Evolutionary conservation across 2,888 invertebrate genomes (phyloP).

Genomic region (Drosophila cognata): DNA sequence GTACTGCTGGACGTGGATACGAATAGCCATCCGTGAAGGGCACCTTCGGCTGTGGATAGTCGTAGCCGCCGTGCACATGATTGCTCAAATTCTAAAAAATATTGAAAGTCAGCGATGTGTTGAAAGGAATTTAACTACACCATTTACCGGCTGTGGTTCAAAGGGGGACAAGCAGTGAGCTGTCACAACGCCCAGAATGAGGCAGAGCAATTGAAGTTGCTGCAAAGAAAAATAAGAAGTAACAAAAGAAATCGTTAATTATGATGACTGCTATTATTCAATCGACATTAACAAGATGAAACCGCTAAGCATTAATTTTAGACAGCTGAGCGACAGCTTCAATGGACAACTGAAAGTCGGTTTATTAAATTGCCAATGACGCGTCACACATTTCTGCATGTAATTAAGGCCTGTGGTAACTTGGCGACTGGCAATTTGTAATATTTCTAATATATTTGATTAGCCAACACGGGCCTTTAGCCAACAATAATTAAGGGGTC

Average conservation of each 20-base stretch:
- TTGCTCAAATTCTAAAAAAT: slow-evolving; percentile 37
- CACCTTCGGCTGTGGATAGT: slow-evolving; percentile 69
- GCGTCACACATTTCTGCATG: slow-evolving; percentile 48
- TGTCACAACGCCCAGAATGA: slow-evolving; percentile 60
- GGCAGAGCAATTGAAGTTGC: slow-evolving; percentile 62
- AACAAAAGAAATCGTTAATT: slow-evolving; percentile 15
- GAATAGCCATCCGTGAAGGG: slow-evolving; percentile 71
- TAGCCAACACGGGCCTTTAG: slow-evolving; percentile 21
- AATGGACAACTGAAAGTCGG: slow-evolving; percentile 1
- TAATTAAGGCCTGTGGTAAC: slow-evolving; percentile 40
- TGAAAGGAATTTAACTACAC: not conserved
- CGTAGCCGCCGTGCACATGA: slow-evolving; percentile 59
- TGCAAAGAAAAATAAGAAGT: slow-evolving; percentile 38
- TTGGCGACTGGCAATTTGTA: slow-evolving; percentile 27
- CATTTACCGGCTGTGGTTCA: slow-evolving; percentile 27
- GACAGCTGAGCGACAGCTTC: slow-evolving; percentile 41
- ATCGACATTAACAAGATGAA: slow-evolving; percentile 23
- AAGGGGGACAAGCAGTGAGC: slow-evolving; percentile 54
- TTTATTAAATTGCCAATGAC: slow-evolving; percentile 22
- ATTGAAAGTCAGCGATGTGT: not conserved
- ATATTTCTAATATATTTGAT: slow-evolving; percentile 23
- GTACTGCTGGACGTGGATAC: slow-evolving; percentile 69
- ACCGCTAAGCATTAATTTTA: slow-evolving; percentile 33
- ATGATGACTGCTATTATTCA: slow-evolving; percentile 10
- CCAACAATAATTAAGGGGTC: slow-evolving; percentile 31